phyloP scores from a whole-genome alignment of 1,140 invertebrate genomes.

The Papilio polytes region DNA sequence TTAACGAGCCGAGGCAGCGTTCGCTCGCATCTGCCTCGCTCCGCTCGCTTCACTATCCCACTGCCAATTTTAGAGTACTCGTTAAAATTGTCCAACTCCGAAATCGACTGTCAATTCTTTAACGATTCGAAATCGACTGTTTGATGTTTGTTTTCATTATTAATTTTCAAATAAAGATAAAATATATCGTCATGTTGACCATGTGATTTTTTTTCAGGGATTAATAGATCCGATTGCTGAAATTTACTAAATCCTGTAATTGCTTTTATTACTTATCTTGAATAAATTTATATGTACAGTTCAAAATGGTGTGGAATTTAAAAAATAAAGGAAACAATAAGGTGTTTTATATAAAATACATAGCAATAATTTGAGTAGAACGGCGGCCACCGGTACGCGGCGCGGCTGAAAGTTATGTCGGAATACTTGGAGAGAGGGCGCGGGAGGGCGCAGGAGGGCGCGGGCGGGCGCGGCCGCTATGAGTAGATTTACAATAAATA shows the following conservation, averaged over 20 bases:
- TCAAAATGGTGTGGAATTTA: background rate
- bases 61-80: slow-evolving; percentile 60
- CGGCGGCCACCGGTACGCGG: slow-evolving; percentile 52
- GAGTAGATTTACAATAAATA: slow-evolving; percentile 83
- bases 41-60: slow-evolving; percentile 56
- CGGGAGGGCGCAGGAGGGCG: slow-evolving; percentile 58
- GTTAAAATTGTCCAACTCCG: slow-evolving; percentile 49
- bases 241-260: background rate
- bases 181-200: background rate
- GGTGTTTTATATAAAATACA: slow-evolving; percentile 38
- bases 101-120: slow-evolving; percentile 46
- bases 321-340: slow-evolving; percentile 30
- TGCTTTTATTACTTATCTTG: too few species aligned
- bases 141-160: background rate
- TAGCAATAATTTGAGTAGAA: slow-evolving; percentile 60
- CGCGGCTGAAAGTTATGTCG: slow-evolving; percentile 78
- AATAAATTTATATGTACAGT: background rate
- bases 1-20: slow-evolving; percentile 63
- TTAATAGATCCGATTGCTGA: background rate
- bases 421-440: slow-evolving; percentile 66
- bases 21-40: slow-evolving; percentile 48
- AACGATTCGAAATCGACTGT: slow-evolving; percentile 1
- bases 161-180: background rate
- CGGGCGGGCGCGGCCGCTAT: slow-evolving; percentile 60
- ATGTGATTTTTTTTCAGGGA: background rate